phyloP scores from a whole-genome alignment of 2,113 vertebrate genomes.

The Stigmatopora nigra region DNA sequence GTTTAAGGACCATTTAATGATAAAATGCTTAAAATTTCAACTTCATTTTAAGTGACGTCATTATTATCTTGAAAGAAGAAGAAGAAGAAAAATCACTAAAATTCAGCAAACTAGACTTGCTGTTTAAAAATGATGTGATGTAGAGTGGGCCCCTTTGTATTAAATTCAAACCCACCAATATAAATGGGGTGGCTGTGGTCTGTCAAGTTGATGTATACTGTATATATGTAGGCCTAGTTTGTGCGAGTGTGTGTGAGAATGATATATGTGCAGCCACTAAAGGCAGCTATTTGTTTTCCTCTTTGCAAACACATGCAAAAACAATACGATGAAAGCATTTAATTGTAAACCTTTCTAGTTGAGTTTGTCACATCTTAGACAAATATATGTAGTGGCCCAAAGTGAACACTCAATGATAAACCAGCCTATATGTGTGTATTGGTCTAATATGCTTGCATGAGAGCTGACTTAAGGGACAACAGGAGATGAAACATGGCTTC shows the following conservation, averaged over 20 bases:
- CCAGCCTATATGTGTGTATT: slow-evolving; percentile 28
- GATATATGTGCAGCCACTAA: slow-evolving; percentile 65
- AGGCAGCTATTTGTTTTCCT: slow-evolving; percentile 70
- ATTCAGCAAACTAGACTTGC: slow-evolving; percentile 17
- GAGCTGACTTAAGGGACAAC: slow-evolving; percentile 29
- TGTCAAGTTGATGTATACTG: slow-evolving; percentile 68
- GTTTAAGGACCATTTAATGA: too few species aligned
- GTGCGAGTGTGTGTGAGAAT: slow-evolving; percentile 18
- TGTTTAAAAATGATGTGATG: slow-evolving; percentile 58
- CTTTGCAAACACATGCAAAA: slow-evolving; percentile 27
- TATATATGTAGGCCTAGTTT: slow-evolving; percentile 41
- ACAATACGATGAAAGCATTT: slow-evolving; percentile 1
- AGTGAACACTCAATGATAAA: slow-evolving; percentile 35
- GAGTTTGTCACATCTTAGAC: not conserved
- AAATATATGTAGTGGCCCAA: slow-evolving; percentile 13
- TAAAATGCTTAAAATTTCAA: too few species aligned
- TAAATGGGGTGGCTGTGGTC: slow-evolving; percentile 66
- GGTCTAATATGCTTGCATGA: slow-evolving; percentile 36
- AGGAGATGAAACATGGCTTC: slow-evolving; percentile 52
- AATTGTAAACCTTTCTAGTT: not conserved
- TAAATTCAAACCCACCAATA: slow-evolving; percentile 65
- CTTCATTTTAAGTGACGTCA: too few species aligned
- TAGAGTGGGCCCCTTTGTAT: slow-evolving; percentile 52
- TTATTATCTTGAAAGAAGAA: not conserved
- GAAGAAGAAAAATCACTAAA: not conserved